phyloP scores from a whole-genome alignment of 2,888 invertebrate genomes.

The Acheta domesticus region DNA sequence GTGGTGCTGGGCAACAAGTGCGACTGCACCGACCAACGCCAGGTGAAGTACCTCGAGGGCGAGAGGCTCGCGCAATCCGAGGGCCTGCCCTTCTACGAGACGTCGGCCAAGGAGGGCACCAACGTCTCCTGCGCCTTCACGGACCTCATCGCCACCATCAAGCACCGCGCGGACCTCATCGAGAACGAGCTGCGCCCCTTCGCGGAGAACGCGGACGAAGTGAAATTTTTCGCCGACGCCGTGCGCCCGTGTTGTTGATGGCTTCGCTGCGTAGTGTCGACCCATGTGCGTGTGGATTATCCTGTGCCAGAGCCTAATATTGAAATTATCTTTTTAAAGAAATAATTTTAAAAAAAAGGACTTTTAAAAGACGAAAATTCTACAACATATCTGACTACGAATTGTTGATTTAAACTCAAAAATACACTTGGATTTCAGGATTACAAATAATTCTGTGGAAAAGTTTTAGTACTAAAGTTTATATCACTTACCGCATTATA shows the following conservation, averaged over 20 bases:
- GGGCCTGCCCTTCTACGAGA: not conserved
- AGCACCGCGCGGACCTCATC: not conserved
- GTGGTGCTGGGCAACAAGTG: conserved; percentile 1
- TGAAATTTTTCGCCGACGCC: not conserved
- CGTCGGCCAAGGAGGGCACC: not conserved
- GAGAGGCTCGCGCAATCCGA: not conserved
- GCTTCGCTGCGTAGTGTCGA: too few species aligned
- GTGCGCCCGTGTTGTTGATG: not conserved
- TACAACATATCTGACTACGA: too few species aligned
- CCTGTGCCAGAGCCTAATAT: too few species aligned
- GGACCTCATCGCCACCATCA: not conserved
- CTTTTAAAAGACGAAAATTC: too few species aligned
- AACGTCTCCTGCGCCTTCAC: not conserved
- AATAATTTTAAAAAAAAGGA: too few species aligned
- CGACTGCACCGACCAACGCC: not conserved
- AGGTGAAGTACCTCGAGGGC: not conserved
- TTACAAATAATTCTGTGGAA: too few species aligned
- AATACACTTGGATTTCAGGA: too few species aligned
- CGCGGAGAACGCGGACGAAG: not conserved
- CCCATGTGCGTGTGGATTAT: too few species aligned
- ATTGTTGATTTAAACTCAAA: too few species aligned
- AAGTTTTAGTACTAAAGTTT: too few species aligned
- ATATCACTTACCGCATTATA: too few species aligned
- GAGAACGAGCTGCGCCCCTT: not conserved
- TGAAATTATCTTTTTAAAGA: too few species aligned